Percentiles rank a stretch among this genome's conserved stretches.
These are phyloP conservation scores for Parnassius glacialis DNA, from an alignment of 2,888 invertebrate species.

Conservation along the genomic window DNA sequence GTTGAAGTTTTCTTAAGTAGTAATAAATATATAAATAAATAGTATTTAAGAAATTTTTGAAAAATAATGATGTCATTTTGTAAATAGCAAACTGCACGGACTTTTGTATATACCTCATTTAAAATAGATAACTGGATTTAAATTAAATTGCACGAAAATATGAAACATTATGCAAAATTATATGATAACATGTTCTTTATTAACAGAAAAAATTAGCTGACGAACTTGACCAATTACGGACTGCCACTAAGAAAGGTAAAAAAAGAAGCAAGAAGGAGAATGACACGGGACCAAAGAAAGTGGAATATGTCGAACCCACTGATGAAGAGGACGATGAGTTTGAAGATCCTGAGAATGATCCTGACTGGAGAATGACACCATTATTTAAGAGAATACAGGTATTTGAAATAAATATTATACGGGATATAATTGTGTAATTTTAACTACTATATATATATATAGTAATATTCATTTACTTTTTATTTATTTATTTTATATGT, in stretches of 20 bases:
- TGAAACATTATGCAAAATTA: no score
- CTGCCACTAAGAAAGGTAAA: conserved; percentile 45
- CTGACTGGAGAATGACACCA: conserved; percentile 87
- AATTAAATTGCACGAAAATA: no score
- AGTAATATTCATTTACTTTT: neutral
- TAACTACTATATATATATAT: neutral
- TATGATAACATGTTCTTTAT: conserved; percentile 12
- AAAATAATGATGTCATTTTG: no score
- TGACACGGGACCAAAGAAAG: conserved; percentile 38
- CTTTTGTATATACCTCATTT: no score
- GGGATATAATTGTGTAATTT: neutral
- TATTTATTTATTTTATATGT: neutral
- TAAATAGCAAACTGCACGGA: no score
- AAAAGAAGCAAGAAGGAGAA: conserved; percentile 50
- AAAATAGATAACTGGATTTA: no score
- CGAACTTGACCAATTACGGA: conserved; percentile 60
- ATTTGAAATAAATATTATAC: neutral
- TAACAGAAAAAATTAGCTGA: conserved; percentile 64
- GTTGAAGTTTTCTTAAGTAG: no score
- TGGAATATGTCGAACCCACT: conserved; percentile 54
- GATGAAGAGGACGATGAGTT: conserved; percentile 64
- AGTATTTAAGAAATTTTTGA: no score
- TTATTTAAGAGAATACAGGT: conserved; percentile 77
- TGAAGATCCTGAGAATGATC: conserved; percentile 74
- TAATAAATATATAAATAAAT: no score